These are phyloP conservation scores for Drosophila gunungcola DNA, from an alignment of 1,140 invertebrate species.

Conservation along the genomic window DNA sequence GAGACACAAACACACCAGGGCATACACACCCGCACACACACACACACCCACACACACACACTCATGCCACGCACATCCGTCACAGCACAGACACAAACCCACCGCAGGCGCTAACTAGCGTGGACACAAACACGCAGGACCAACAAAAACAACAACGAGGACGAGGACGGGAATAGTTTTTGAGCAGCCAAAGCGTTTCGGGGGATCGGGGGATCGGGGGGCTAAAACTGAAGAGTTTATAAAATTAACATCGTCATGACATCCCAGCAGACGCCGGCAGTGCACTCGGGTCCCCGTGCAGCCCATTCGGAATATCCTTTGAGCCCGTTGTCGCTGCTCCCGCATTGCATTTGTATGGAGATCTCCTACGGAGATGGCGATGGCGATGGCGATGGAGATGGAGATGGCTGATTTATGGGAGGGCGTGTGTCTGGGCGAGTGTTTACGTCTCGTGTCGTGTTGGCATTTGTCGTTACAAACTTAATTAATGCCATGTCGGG, in stretches of 20 bases:
- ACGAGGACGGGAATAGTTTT: slow-evolving; percentile 42
- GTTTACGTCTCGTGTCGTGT: slow-evolving; percentile 59
- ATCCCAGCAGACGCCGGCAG: slow-evolving; percentile 45
- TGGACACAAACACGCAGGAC: slow-evolving; percentile 50
- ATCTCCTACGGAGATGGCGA: no score
- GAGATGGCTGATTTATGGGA: slow-evolving; percentile 41
- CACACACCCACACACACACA: slow-evolving; percentile 14
- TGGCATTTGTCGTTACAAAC: slow-evolving; percentile 77
- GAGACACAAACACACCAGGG: slow-evolving; percentile 67
- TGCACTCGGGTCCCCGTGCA: slow-evolving; percentile 17
- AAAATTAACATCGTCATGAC: slow-evolving; percentile 82
- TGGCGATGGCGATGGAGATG: background rate
- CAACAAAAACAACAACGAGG: slow-evolving; percentile 13
- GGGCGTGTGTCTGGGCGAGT: slow-evolving; percentile 33
- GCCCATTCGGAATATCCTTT: slow-evolving; percentile 42
- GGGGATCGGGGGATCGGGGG: background rate
- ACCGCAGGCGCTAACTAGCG: slow-evolving; percentile 57
- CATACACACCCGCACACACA: slow-evolving; percentile 34
- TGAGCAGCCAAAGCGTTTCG: slow-evolving; percentile 11
- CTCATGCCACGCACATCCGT: slow-evolving; percentile 52
- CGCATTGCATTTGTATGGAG: slow-evolving; percentile 56
- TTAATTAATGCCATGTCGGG: slow-evolving; percentile 65
- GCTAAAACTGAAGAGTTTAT: slow-evolving; percentile 75
- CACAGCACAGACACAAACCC: slow-evolving; percentile 52
- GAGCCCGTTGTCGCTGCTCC: slow-evolving; percentile 47